Conservation (phyloP, 2,797 vertebrate genomes). For the Aotus griseimembra region DNA sequence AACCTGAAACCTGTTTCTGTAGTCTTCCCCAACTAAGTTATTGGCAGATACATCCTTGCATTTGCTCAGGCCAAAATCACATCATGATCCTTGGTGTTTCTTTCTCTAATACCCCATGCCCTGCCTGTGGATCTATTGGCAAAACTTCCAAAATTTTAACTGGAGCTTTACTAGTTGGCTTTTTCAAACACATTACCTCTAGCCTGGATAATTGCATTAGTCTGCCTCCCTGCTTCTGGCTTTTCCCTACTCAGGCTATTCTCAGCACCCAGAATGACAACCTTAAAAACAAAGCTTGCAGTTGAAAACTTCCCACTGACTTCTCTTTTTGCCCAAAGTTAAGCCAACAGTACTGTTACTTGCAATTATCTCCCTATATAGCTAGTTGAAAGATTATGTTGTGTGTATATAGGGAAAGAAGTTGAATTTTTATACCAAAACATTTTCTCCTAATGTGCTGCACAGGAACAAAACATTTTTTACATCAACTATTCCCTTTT, state of each 20-base stretch:
- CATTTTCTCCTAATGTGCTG: neutral
- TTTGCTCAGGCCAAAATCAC: neutral
- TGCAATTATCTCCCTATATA: neutral
- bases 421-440: conserved; percentile 6
- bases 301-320: neutral
- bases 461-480: neutral
- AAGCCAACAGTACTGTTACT: neutral
- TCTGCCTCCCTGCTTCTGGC: neutral
- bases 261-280: neutral
- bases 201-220: neutral
- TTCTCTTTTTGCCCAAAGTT: conserved; percentile 25
- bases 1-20: neutral
- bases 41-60: neutral
- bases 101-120: neutral
- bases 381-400: neutral
- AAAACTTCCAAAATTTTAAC: neutral
- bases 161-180: neutral
- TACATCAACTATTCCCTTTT: neutral
- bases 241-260: neutral
- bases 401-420: neutral
- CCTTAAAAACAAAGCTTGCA: conserved; percentile 12
- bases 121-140: neutral
- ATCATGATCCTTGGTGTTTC: neutral
- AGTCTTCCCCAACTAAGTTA: neutral
- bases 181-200: neutral